Evolutionary conservation across 2,888 invertebrate species (phyloP).

Genomic region (Polylopha cassiicola): DNA sequence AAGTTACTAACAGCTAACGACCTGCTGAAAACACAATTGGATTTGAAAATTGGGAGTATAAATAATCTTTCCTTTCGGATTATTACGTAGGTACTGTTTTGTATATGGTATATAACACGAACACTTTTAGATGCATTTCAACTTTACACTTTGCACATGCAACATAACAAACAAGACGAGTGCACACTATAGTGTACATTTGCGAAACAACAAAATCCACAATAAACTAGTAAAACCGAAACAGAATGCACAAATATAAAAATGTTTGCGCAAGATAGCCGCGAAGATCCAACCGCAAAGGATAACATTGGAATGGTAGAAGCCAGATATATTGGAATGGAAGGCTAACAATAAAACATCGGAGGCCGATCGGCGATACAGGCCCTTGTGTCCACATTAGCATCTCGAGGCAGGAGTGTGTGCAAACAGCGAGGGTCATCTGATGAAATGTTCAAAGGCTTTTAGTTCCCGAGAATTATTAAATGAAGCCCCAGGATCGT

Average conservation of each 20-base stretch:
- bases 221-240: constrained; percentile 5
- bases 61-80: too few relatives aligned
- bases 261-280: constrained; percentile 60
- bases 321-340: constrained; percentile 56
- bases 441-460: constrained; percentile 78
- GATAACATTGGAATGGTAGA: constrained; percentile 63
- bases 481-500: constrained; percentile 76
- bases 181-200: too few relatives aligned
- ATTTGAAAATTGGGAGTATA: constrained; percentile 6
- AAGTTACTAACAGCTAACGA: constrained; percentile 13
- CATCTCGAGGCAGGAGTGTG: constrained; percentile 74
- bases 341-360: constrained; percentile 68
- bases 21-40: constrained; percentile 9
- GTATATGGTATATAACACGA: too few relatives aligned
- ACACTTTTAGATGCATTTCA: too few relatives aligned
- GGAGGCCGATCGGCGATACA: constrained; percentile 73
- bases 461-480: constrained; percentile 78
- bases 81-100: too few relatives aligned
- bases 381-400: constrained; percentile 77
- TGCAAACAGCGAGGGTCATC: constrained; percentile 77
- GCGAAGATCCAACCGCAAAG: constrained; percentile 45
- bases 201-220: not conserved
- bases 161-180: too few relatives aligned
- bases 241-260: constrained; percentile 29
- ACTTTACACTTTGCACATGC: too few relatives aligned